Conservation (phyloP, 1,140 invertebrate genomes). For the Hylaeus anthracinus region DNA sequence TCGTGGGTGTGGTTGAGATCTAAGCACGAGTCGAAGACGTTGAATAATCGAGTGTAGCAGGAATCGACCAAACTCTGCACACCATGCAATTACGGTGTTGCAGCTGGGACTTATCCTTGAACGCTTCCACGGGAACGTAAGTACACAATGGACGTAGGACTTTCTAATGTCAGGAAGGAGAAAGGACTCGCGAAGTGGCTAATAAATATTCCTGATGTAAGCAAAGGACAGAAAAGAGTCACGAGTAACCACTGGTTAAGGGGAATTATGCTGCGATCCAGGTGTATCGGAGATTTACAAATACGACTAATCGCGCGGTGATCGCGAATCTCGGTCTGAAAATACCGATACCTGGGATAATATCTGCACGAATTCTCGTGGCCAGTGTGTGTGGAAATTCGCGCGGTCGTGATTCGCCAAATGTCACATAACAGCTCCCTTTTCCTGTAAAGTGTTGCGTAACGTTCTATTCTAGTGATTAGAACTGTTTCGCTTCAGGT, state of each 20-base stretch:
- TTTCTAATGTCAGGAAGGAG: slow-evolving; percentile 30
- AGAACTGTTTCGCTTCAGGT: background rate
- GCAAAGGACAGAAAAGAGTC: slow-evolving; percentile 18
- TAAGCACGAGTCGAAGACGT: background rate
- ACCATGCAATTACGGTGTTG: slow-evolving; percentile 7
- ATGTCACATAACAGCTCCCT: slow-evolving; percentile 21
- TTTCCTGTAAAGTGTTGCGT: background rate
- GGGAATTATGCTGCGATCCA: background rate
- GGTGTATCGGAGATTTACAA: background rate
- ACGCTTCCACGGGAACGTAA: slow-evolving; percentile 1
- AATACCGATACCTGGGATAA: slow-evolving; percentile 15
- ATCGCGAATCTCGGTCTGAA: slow-evolving; percentile 2
- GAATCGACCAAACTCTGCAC: background rate
- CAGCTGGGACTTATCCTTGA: slow-evolving; percentile 20
- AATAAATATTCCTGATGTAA: slow-evolving; percentile 34
- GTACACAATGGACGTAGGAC: background rate
- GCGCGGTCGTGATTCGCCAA: slow-evolving; percentile 17
- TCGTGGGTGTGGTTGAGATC: slow-evolving; percentile 1
- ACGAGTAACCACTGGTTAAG: background rate
- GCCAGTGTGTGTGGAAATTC: background rate
- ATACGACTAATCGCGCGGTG: background rate
- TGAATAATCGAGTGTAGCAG: background rate
- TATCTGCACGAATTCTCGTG: slow-evolving; percentile 7
- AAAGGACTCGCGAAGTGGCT: slow-evolving; percentile 9
- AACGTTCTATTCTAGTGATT: background rate